These are phyloP conservation scores for Pagrus major DNA, from an alignment of 2,113 vertebrate genomes.

Conservation along the genomic window DNA sequence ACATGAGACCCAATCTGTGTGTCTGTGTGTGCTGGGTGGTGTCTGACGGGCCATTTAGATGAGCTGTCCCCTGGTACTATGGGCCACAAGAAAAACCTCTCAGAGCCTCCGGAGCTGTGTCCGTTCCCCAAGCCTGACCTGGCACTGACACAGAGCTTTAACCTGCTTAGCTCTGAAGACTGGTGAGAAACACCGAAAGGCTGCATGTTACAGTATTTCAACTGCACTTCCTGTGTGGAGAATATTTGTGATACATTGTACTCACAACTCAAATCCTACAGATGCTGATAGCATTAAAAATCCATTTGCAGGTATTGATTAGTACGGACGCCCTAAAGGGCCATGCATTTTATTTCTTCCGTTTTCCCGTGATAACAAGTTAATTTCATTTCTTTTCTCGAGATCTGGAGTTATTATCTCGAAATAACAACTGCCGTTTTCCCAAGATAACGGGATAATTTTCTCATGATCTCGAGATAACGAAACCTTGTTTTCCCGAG, in stretches of 20 bases:
- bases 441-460: no score
- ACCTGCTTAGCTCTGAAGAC: slow-evolving; percentile 87
- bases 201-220: not conserved
- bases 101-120: slow-evolving; percentile 84
- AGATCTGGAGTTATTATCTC: no score
- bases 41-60: slow-evolving; percentile 72
- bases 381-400: no score
- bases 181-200: slow-evolving; percentile 85
- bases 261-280: not conserved
- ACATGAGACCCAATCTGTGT: slow-evolving; percentile 43
- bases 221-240: not conserved
- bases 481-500: no score
- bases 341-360: no score
- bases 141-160: slow-evolving; percentile 87
- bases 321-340: no score
- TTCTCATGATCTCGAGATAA: no score
- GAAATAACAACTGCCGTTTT: no score
- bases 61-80: slow-evolving; percentile 75
- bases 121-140: slow-evolving; percentile 89
- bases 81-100: slow-evolving; percentile 83
- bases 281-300: no score
- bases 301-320: not conserved
- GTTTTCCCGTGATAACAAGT: no score
- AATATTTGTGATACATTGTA: not conserved
- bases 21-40: slow-evolving; percentile 42